Evolutionary conservation across 1,140 invertebrate species (phyloP).

Genomic region (Zaprionus ornatus): DNA sequence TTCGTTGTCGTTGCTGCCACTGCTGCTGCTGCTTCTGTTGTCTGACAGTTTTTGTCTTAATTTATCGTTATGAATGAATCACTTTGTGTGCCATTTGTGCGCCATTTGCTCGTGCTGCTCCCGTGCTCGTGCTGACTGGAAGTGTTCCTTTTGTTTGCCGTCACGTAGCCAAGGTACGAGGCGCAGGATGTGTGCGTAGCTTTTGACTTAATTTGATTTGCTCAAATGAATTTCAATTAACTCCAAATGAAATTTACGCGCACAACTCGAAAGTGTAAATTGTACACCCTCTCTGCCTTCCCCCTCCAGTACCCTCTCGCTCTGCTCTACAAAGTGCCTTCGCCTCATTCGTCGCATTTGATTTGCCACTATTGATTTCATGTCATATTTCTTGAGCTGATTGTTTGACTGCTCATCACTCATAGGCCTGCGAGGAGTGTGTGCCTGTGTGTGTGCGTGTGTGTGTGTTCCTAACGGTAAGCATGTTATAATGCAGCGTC

Average conservation of each 20-base stretch:
- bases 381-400: slow-evolving; percentile 48
- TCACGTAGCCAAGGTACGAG: slow-evolving; percentile 49
- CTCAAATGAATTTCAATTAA: slow-evolving; percentile 81
- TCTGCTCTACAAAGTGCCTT: background rate
- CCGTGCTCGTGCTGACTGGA: slow-evolving; percentile 3
- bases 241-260: slow-evolving; percentile 73
- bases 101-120: background rate
- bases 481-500: slow-evolving; percentile 59
- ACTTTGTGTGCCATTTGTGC: slow-evolving; percentile 53
- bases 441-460: slow-evolving; percentile 13
- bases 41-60: slow-evolving; percentile 60
- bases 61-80: slow-evolving; percentile 81
- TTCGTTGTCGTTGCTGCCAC: slow-evolving; percentile 32
- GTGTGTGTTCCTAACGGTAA: slow-evolving; percentile 12
- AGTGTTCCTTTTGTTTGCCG: slow-evolving; percentile 42
- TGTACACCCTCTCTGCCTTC: background rate
- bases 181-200: slow-evolving; percentile 60
- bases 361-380: slow-evolving; percentile 43
- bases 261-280: slow-evolving; percentile 34
- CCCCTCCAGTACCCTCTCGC: background rate
- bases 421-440: slow-evolving; percentile 36
- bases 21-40: slow-evolving; percentile 1
- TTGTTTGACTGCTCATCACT: slow-evolving; percentile 73
- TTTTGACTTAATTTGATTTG: slow-evolving; percentile 81
- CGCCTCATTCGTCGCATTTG: background rate